Base-by-base conservation (phyloP, 2,113 vertebrate species). In the Pseudopipra pipra region DNA sequence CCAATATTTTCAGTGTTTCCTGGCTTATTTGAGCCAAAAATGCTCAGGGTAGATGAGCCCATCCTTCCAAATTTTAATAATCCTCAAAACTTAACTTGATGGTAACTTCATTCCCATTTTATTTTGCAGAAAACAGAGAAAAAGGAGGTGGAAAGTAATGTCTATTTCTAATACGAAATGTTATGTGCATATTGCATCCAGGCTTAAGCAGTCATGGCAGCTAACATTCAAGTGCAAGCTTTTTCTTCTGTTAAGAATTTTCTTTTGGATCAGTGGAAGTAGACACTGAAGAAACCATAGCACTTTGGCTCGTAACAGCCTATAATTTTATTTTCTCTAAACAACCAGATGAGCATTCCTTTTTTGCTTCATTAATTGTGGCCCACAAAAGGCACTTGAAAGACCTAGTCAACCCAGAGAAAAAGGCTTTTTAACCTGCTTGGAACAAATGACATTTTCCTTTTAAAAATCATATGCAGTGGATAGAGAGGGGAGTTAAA, bases 321-420 rank as follows among this genome's bases (percentile, higher is more conserved):
- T 93, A 21, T 85, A 91, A 91, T 89, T 92, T 93, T 30, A 73
- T 77, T 91, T 89, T 91, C 61, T 81, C 77, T 81, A 33, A 77
- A 84, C 46, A 78, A 65, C 15, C 27, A 89, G 70, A 67, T 74
- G 23, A 95, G 76, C 83, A 58, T 51, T 80, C 72, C 72, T 83
- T 93, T 73, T 77, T 63, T 90, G 39, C 35, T 86, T 74, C 72
- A 46, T 84, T 94, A 95, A 90, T 31, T 80, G 59, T 62, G 59
- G 75, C 28, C 79, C 79, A 92, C 49, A 5, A 6, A 90, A 90
- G 20, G 82, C 31, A 79, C 55, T 76, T 76, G 71, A 79, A 95
- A 95, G 67, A 59, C 37, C 73, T 66, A 80, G 33, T 77, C 46
- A 94, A 33, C 25, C 63, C 17, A 3, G n/a, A 77, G 78, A 62